Evolutionary conservation across 2,888 invertebrate species (phyloP).

Genomic region (Platycheirus albimanus): DNA sequence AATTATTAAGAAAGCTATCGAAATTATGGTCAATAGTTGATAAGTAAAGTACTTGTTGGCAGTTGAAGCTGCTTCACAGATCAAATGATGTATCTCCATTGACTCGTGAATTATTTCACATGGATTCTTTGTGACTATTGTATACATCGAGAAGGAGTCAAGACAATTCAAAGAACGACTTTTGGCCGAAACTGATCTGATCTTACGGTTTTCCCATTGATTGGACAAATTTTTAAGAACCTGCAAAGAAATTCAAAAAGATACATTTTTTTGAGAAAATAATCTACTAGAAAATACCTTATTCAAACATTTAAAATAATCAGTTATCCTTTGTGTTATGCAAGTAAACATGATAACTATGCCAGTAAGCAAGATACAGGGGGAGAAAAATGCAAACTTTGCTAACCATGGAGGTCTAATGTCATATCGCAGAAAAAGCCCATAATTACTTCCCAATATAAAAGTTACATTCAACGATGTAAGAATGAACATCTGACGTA

Average conservation of each 20-base stretch:
- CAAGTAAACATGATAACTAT: constrained; percentile 76
- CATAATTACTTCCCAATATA: constrained; percentile 71
- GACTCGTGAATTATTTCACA: constrained; percentile 81
- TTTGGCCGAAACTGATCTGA: constrained; percentile 76
- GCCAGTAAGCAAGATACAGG: constrained; percentile 77
- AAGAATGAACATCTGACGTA: constrained; percentile 59
- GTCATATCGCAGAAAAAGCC: constrained; percentile 67
- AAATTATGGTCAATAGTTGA: constrained; percentile 82
- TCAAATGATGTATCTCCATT: constrained; percentile 81
- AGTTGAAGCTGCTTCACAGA: constrained; percentile 82
- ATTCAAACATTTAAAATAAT: constrained; percentile 77
- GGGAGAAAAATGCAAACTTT: constrained; percentile 77
- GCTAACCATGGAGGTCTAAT: constrained; percentile 69
- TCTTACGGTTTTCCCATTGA: constrained; percentile 79
- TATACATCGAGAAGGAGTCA: constrained; percentile 81
- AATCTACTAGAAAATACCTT: constrained; percentile 75
- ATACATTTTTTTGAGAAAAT: neutral
- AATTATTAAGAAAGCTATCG: constrained; percentile 82
- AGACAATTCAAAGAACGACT: constrained; percentile 80
- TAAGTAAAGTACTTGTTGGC: constrained; percentile 82
- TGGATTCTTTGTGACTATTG: constrained; percentile 80
- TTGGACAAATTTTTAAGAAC: constrained; percentile 80
- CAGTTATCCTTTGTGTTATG: constrained; percentile 76
- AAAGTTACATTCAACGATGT: constrained; percentile 68
- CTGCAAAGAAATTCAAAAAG: constrained; percentile 74